Evolutionary conservation across 2,797 vertebrate genomes (phyloP).

Genomic region (Takifugu ocellatus): DNA sequence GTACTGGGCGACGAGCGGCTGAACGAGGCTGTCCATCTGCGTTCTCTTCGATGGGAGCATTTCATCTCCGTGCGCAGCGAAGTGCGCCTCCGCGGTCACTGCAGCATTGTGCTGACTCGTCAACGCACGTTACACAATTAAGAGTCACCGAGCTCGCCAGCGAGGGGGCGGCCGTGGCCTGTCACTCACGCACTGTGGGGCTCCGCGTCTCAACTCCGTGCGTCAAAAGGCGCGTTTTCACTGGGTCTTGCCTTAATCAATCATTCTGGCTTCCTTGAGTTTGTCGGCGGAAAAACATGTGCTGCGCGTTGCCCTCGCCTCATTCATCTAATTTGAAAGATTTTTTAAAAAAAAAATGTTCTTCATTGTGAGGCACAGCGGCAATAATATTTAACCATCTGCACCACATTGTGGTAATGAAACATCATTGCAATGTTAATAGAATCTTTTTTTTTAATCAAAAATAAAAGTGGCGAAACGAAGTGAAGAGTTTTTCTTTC

Average conservation of each 20-base stretch:
- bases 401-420: too few relatives aligned
- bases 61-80: slow-evolving; percentile 57
- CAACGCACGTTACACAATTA: slow-evolving; percentile 63
- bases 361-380: too few relatives aligned
- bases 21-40: slow-evolving; percentile 78
- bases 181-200: slow-evolving; percentile 50
- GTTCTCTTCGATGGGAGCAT: slow-evolving; percentile 68
- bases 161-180: slow-evolving; percentile 68
- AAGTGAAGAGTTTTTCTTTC: not conserved
- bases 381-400: too few relatives aligned
- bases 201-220: slow-evolving; percentile 7
- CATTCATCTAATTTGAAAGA: too few relatives aligned
- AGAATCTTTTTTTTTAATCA: not conserved
- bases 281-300: too few relatives aligned
- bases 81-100: slow-evolving; percentile 54
- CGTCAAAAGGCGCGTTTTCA: slow-evolving; percentile 17
- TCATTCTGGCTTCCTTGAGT: too few relatives aligned
- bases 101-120: slow-evolving; percentile 69
- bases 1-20: slow-evolving; percentile 78
- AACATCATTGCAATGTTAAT: not conserved
- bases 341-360: too few relatives aligned
- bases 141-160: slow-evolving; percentile 55
- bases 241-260: slow-evolving; percentile 6
- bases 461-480: not conserved
- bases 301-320: too few relatives aligned